Conservation (phyloP, 2,888 invertebrate species). For the Rutpela maculata region DNA sequence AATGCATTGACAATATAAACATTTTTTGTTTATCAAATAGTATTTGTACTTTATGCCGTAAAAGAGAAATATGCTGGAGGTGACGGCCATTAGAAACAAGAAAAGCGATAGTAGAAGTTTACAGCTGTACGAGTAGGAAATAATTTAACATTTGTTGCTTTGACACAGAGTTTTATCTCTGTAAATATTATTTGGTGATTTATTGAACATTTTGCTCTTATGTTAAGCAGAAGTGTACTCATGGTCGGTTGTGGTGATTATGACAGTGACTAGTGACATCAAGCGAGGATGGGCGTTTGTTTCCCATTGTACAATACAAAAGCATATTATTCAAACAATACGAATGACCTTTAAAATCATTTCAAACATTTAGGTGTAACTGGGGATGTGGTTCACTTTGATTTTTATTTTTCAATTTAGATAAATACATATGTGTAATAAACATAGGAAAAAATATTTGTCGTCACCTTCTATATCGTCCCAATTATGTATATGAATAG, state of each 20-base stretch:
- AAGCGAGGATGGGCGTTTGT: background rate
- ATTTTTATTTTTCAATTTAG: no score
- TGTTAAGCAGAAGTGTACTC: background rate
- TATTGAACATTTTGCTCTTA: background rate
- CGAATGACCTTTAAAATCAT: background rate
- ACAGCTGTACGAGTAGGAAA: background rate
- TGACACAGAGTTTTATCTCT: slow-evolving; percentile 12
- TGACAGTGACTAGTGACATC: background rate
- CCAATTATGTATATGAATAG: no score
- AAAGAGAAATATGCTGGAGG: background rate
- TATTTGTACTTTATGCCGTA: no score
- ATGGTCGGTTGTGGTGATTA: background rate
- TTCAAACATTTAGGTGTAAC: background rate
- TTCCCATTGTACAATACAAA: background rate
- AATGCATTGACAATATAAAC: no score
- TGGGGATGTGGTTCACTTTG: no score
- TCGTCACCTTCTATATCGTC: no score
- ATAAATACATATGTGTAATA: no score
- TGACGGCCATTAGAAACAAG: background rate
- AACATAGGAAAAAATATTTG: no score
- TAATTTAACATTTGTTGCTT: slow-evolving; percentile 3
- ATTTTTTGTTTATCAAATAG: no score
- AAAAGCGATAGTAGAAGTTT: background rate
- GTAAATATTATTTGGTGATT: background rate
- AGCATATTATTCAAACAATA: background rate